Percentiles rank a stretch among this genome's conserved stretches.
phyloP scores from a whole-genome alignment of 2,113 vertebrate genomes.

The Lagopus leucura region DNA sequence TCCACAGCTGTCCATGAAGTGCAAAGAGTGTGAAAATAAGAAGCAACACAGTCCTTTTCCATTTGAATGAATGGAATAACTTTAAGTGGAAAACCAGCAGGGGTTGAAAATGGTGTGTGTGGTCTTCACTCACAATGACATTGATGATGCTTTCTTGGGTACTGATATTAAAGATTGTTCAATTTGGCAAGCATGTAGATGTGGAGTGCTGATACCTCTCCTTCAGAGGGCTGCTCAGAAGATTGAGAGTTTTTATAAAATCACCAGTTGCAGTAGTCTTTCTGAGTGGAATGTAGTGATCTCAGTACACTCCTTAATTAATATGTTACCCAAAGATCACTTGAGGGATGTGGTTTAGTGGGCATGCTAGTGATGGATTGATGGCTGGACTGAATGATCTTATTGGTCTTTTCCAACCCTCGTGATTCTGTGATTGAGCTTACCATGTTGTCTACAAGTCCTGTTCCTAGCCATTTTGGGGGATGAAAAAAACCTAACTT shows the following conservation, averaged over 20 bases:
- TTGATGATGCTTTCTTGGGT: not conserved
- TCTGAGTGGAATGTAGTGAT: not conserved
- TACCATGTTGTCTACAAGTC: not conserved
- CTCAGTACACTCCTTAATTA: not conserved
- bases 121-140: fast-evolving
- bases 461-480: not conserved
- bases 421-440: not conserved
- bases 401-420: no score
- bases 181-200: not conserved
- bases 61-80: not conserved
- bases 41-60: not conserved
- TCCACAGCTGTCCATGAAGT: not conserved
- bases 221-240: not conserved
- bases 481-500: not conserved
- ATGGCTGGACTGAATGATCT: no score
- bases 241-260: not conserved
- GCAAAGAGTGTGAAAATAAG: not conserved
- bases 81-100: not conserved
- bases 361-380: no score
- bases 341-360: no score
- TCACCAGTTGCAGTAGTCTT: not conserved
- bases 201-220: not conserved
- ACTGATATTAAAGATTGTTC: not conserved
- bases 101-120: not conserved
- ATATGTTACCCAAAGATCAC: not conserved